Evolutionary conservation across 2,888 invertebrate genomes (phyloP).

Genomic region (Nebria brevicollis): DNA sequence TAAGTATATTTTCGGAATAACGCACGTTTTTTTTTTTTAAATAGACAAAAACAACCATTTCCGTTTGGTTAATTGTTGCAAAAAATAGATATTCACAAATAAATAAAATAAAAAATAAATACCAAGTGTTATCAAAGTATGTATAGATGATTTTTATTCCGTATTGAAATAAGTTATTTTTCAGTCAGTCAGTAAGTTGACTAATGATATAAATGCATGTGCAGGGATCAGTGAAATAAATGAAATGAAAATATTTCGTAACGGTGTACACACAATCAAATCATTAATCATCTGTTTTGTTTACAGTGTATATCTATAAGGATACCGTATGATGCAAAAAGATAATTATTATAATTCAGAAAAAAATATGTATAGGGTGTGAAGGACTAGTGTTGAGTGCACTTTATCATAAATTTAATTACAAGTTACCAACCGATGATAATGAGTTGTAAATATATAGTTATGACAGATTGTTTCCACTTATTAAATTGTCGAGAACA

Average conservation of each 20-base stretch:
- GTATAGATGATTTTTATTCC: too few relatives aligned
- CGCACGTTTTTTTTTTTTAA: too few relatives aligned
- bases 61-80: too few relatives aligned
- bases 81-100: too few relatives aligned
- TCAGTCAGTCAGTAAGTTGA: not conserved
- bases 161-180: too few relatives aligned
- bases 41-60: too few relatives aligned
- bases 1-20: too few relatives aligned
- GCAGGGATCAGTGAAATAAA: not conserved
- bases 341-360: not conserved
- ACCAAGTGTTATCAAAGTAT: too few relatives aligned
- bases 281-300: not conserved
- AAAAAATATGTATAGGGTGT: not conserved
- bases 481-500: not conserved
- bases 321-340: not conserved
- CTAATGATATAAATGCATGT: not conserved
- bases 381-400: not conserved
- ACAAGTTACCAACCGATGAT: not conserved
- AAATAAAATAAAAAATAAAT: too few relatives aligned
- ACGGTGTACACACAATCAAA: not conserved
- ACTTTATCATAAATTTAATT: constrained; percentile 1
- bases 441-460: not conserved
- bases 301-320: not conserved
- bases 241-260: not conserved
- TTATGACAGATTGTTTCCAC: not conserved